Conservation (phyloP, 1,140 invertebrate genomes). For the Anoplolepis gracilipes region DNA sequence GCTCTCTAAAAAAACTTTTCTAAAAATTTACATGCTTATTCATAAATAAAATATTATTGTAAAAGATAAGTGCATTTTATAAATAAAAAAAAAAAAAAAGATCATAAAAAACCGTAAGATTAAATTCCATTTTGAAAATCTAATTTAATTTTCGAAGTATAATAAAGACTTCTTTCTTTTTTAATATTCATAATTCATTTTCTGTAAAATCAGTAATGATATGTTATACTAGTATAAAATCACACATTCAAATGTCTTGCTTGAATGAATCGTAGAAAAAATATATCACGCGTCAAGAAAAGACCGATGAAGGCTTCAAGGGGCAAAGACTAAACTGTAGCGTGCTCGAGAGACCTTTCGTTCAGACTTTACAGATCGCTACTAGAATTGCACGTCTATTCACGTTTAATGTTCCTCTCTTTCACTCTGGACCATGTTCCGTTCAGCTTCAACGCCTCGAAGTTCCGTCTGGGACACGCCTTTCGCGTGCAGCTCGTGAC, state of each 20-base stretch:
- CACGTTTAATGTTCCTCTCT: conserved; percentile 57
- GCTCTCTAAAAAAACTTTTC: background rate
- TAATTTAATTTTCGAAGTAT: background rate
- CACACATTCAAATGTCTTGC: background rate
- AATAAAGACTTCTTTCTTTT: background rate
- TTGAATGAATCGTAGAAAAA: conserved; percentile 22
- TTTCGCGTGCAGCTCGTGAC: conserved; percentile 50
- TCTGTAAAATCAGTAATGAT: background rate
- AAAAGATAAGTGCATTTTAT: no score
- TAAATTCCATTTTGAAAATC: background rate
- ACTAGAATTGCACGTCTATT: conserved; percentile 34
- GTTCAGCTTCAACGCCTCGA: conserved; percentile 49
- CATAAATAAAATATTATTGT: no score
- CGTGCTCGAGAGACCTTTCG: conserved; percentile 51
- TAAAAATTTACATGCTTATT: no score
- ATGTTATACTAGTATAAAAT: background rate
- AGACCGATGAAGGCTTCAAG: conserved; percentile 29
- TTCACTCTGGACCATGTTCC: conserved; percentile 38
- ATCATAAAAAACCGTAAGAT: no score
- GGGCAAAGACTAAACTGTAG: conserved; percentile 38
- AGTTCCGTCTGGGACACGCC: conserved; percentile 49
- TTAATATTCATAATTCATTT: background rate
- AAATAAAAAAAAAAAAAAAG: no score
- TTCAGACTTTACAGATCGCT: conserved; percentile 36
- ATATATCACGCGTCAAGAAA: background rate